Percentiles rank a stretch among this genome's conserved stretches.
These are phyloP conservation scores for Scylla paramamosain DNA, from an alignment of 1,140 invertebrate genomes.

Conservation along the genomic window DNA sequence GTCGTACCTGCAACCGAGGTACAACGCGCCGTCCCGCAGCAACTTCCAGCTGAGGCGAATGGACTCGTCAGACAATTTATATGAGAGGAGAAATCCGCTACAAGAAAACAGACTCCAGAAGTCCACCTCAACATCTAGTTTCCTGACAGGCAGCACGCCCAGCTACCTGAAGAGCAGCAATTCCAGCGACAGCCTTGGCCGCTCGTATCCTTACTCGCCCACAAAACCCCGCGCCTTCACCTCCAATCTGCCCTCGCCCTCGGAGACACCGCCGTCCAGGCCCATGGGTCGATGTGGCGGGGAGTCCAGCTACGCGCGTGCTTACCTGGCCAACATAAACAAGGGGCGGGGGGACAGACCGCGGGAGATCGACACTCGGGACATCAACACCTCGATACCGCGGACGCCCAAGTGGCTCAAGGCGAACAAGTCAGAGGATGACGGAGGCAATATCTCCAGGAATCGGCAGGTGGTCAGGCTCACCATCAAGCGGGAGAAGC, in stretches of 20 bases:
- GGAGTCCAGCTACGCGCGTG: slow-evolving; percentile 43
- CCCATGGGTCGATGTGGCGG: slow-evolving; percentile 45
- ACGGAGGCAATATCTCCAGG: slow-evolving; percentile 58
- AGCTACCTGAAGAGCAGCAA: slow-evolving; percentile 30
- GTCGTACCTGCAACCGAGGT: slow-evolving; percentile 51
- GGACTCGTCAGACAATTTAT: slow-evolving; percentile 56
- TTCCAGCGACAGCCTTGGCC: not conserved
- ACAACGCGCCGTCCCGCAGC: not conserved
- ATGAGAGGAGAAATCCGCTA: not conserved
- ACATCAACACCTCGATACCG: slow-evolving; percentile 73
- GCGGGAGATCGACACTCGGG: slow-evolving; percentile 70
- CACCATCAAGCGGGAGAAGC: slow-evolving; percentile 72
- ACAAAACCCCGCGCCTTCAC: not conserved
- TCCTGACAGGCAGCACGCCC: slow-evolving; percentile 50
- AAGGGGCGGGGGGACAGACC: slow-evolving; percentile 34
- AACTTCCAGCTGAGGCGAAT: not conserved
- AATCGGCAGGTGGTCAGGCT: slow-evolving; percentile 75
- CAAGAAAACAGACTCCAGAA: slow-evolving; percentile 54
- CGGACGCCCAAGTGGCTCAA: slow-evolving; percentile 34
- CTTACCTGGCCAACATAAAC: slow-evolving; percentile 58
- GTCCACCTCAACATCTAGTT: slow-evolving; percentile 37
- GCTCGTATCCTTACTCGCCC: not conserved
- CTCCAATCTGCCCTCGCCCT: slow-evolving; percentile 30
- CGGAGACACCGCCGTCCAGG: not conserved
- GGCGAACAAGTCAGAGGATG: not conserved